A percentile compares a stretch with the other conserved stretches of the same genome.
Evolutionary conservation across 1,140 invertebrate genomes (phyloP).

Genomic region (Neodiprion pinetum): DNA sequence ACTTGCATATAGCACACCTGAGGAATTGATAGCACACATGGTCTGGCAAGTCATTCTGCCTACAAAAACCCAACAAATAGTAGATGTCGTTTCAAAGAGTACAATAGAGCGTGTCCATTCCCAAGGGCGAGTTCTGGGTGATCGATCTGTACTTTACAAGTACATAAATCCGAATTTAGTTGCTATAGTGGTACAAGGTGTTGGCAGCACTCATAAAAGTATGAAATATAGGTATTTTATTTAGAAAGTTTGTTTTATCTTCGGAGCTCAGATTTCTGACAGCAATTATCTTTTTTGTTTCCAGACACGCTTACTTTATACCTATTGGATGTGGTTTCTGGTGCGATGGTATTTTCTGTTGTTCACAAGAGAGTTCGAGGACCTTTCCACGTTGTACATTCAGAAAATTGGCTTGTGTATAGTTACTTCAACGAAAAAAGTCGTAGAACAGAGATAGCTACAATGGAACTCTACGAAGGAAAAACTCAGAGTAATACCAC

Average conservation of each 20-base stretch:
- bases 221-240: constrained; percentile 39
- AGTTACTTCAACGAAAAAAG: constrained; percentile 94
- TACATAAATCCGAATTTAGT: constrained; percentile 98
- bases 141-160: constrained; percentile 97
- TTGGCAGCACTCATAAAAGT: constrained; percentile 80
- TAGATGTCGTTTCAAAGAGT: constrained; percentile 74
- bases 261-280: constrained; percentile 2
- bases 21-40: constrained; percentile 57
- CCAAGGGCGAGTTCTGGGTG: constrained; percentile 92
- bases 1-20: constrained; percentile 58
- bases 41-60: constrained; percentile 79
- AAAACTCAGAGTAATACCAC: constrained; percentile 85
- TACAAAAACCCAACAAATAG: constrained; percentile 72
- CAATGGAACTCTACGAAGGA: constrained; percentile 96
- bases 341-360: constrained; percentile 75
- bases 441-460: constrained; percentile 88
- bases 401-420: constrained; percentile 97
- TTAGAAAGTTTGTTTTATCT: not conserved
- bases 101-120: constrained; percentile 91
- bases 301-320: constrained; percentile 80
- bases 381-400: constrained; percentile 90
- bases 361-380: constrained; percentile 81
- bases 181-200: constrained; percentile 81
- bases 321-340: constrained; percentile 91
- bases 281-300: constrained; percentile 36